Evolutionary conservation across 1,140 invertebrate species (phyloP), one percentile per base, ranked within the genome.

Genomic region (Orius laevigatus): DNA sequence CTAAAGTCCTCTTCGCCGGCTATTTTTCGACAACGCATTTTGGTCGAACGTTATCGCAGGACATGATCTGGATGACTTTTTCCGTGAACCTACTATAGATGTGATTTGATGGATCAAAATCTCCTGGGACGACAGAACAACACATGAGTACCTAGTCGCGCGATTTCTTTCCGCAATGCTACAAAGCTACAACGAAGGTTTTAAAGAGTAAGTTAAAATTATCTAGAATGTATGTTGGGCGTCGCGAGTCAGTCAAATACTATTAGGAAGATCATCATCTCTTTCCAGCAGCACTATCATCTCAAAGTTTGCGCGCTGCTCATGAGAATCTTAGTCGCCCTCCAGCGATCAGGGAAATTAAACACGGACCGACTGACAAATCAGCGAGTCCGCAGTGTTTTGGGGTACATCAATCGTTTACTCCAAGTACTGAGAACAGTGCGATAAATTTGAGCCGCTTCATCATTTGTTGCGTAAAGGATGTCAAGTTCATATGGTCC

Each of bases 11-110:
- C 54, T 64, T 1, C 67, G 64, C 1, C 68, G 63, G 10, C 60
- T 66, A 11, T 69, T 62, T 59, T 62, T 66, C 14, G 69, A 67
- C 49, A 65, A n/a, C n/a, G n/a, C n/a, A 48, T 54, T 59, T 35
- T 42, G 58, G 46, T 39, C 25, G 11, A 45, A 45, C 39, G 66
- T 56, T 60, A 67, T 48, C 64, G 67, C 46, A 65, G 63, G 50
- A 65, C 61, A 39, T 63, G 64, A 41, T 51, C 57, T 12, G 62
- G 67, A 10, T 63, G 64, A 42, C 63, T n/a, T 64, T 50, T 68
- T 66, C 66, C 66, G 64, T 68, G 55, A 66, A 65, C 63, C 40
- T n/a, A n/a, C 50, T 42, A 54, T 55, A 12, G 59, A 55, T 32
- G 48, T 53, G 51, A 58, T 57, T 51, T 43, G 59, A 48, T 51